A percentile compares a stretch with the other conserved stretches of the same genome.
Evolutionary conservation across 2,888 invertebrate genomes (phyloP).

Genomic region (Monopis laevigella): DNA sequence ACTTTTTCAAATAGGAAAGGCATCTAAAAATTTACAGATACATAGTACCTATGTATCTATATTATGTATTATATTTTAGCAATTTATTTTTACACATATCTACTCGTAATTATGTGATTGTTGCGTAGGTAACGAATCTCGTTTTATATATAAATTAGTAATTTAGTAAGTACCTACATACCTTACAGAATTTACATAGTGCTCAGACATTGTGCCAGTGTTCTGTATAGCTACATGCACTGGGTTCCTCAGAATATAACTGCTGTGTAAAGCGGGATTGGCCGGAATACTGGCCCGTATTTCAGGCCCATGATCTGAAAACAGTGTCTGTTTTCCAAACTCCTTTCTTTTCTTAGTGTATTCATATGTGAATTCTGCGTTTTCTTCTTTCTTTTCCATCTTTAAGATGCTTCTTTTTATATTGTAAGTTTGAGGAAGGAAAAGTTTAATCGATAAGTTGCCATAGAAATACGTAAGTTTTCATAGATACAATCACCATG

Average conservation of each 20-base stretch:
- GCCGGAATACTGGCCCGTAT: slow-evolving; percentile 71
- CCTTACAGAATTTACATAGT: slow-evolving; percentile 71
- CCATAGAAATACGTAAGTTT: too few relatives aligned
- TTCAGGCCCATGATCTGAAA: slow-evolving; percentile 74
- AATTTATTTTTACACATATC: too few relatives aligned
- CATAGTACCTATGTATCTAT: too few relatives aligned
- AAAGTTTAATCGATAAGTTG: slow-evolving; percentile 2
- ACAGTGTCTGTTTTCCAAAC: slow-evolving; percentile 77
- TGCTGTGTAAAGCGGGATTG: slow-evolving; percentile 62
- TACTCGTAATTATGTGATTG: too few relatives aligned
- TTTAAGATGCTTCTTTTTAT: background rate
- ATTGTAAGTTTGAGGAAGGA: background rate
- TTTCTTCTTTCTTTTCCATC: slow-evolving; percentile 36
- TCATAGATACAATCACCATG: too few relatives aligned
- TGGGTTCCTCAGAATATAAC: slow-evolving; percentile 69
- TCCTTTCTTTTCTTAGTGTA: slow-evolving; percentile 76
- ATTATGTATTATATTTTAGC: too few relatives aligned
- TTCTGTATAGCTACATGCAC: slow-evolving; percentile 71
- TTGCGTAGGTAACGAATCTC: too few relatives aligned
- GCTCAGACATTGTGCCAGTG: slow-evolving; percentile 67
- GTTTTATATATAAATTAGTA: too few relatives aligned
- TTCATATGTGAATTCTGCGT: slow-evolving; percentile 45
- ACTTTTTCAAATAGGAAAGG: too few relatives aligned
- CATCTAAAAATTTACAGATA: too few relatives aligned
- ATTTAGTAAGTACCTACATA: slow-evolving; percentile 21